Evolutionary conservation across 92 coral and sea anemone genomes (phyloP), one percentile per base, ranked within the genome.

Genomic region (Ricordea florida): DNA sequence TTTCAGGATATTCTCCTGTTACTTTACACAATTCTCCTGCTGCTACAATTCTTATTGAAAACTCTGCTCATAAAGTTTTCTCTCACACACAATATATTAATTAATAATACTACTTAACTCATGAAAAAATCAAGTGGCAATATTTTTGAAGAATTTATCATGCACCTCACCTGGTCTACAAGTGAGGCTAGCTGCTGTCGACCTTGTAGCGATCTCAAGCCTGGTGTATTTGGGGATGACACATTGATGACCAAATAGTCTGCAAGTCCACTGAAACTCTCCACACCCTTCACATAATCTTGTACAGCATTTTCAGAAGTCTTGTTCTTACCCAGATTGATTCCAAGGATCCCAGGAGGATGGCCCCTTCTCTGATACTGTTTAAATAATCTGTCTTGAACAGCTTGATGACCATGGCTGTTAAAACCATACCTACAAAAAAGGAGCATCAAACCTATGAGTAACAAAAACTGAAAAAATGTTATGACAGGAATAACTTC

Each of bases 201-300:
- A 2, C 99, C 97, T 60, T 96, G 99, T 59, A 96, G 82, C 18
- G 91, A 84, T 61, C 99, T 85, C 28, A 96, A 65, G 14, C 99
- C 99, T n/a, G 97, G 96, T 2, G 99, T 96, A 36, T 96, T 96
- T 2, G 99, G 99, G 2, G 97, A 96, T 0, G 99, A 96, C 41
- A 96, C 85, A 69, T 96, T 96, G 53, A 96, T 80, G 7, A 90
- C 94, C 37, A 96, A 67, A 63, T 96, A 96, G 66, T 96, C 96
- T 2, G 83, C 96, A 61, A 80, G 46, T 18, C 83, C 80, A 69
- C 93, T 87, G 46, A 96, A 96, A 34, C 89, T 65, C 71, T 72
- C 66, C 3, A 96, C 87, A 23, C 99, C 99, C 34, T 89, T 76
- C 7, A 89, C 88, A 64, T 92, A 96, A 59, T 96, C 99, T 9